Percentiles rank a stretch among this genome's conserved stretches.
Evolutionary conservation across 2,888 invertebrate species (phyloP).

Genomic region (Tortricodes alternella): DNA sequence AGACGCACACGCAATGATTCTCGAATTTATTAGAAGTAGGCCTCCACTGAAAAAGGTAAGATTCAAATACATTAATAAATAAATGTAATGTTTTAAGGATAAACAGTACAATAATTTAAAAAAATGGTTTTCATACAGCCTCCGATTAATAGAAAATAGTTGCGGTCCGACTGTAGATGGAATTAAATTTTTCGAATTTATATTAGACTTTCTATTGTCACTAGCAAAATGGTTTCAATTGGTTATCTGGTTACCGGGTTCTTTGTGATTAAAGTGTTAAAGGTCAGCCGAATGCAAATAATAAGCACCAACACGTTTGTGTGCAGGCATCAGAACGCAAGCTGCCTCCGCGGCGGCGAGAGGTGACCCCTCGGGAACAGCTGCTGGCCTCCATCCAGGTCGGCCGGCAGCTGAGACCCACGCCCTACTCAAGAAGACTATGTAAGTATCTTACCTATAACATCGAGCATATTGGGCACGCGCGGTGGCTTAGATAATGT

Average conservation of each 20-base stretch:
- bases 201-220: too few relatives aligned
- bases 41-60: constrained; percentile 95
- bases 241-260: too few relatives aligned
- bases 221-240: too few relatives aligned
- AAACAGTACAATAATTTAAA: not conserved
- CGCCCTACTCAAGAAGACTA: constrained; percentile 76
- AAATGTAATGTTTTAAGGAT: not conserved
- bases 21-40: constrained; percentile 97
- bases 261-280: too few relatives aligned
- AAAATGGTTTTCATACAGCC: too few relatives aligned
- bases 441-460: constrained; percentile 68
- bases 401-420: constrained; percentile 87
- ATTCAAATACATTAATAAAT: not conserved
- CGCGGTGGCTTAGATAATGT: too few relatives aligned
- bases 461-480: too few relatives aligned
- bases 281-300: too few relatives aligned
- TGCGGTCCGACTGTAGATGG: not conserved
- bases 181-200: not conserved
- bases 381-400: constrained; percentile 93
- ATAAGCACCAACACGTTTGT: not conserved
- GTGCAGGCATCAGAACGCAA: constrained; percentile 91
- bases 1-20: constrained; percentile 97
- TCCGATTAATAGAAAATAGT: not conserved
- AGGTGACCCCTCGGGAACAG: constrained; percentile 91
- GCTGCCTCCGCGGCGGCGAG: constrained; percentile 88